phyloP scores from a whole-genome alignment of 2,888 invertebrate species.

The Lasiommata megera region DNA sequence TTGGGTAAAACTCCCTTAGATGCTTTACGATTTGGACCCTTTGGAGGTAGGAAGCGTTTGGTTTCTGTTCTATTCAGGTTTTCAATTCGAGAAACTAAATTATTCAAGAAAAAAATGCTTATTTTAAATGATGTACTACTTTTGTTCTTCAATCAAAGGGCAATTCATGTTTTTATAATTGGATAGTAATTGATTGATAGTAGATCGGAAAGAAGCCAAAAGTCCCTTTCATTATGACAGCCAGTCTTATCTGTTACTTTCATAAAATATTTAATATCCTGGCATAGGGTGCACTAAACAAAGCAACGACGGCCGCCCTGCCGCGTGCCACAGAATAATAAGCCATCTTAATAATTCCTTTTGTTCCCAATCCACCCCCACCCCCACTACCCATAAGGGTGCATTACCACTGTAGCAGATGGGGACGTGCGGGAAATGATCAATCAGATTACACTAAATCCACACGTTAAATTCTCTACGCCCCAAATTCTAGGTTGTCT shows the following conservation, averaged over 20 bases:
- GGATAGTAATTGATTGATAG: no score
- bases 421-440: neutral
- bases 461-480: no score
- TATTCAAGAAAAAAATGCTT: no score
- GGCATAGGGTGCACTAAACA: conserved; percentile 45
- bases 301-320: conserved; percentile 47
- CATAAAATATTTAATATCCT: neutral
- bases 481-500: no score
- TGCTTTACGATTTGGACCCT: no score
- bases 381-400: neutral
- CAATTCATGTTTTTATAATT: no score
- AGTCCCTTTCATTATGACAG: neutral
- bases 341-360: conserved; percentile 48
- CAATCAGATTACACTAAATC: neutral
- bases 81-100: no score
- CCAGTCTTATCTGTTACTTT: neutral
- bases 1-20: no score
- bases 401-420: neutral
- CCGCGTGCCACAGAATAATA: conserved; percentile 59
- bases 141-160: no score
- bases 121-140: no score
- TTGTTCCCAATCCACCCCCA: conserved; percentile 35
- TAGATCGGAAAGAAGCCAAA: neutral
- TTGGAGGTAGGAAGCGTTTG: no score
- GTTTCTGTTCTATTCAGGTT: no score